Conservation (phyloP, 2,797 vertebrate genomes). For the Chelon labrosus region DNA sequence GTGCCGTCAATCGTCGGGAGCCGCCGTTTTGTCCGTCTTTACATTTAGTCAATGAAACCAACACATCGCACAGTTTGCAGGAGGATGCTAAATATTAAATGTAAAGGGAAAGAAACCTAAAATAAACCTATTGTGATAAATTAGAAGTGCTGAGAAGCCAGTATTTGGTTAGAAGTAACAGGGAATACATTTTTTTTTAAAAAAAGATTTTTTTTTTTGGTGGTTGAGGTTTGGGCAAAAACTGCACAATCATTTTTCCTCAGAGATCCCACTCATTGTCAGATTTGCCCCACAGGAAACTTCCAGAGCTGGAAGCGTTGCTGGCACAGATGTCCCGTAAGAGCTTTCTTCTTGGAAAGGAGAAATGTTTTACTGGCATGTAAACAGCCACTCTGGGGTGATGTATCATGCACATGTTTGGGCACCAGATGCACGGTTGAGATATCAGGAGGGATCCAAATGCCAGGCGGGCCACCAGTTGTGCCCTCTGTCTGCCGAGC, state of each 20-base stretch:
- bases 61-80: no score
- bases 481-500: constrained; percentile 13
- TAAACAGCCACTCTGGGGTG: constrained; percentile 39
- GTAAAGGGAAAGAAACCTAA: no score
- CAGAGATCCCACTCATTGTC: constrained; percentile 5
- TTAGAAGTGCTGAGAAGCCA: no score
- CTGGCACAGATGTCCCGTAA: constrained; percentile 11
- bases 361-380: constrained; percentile 49
- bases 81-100: no score
- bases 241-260: background rate
- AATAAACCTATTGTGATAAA: no score
- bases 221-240: background rate
- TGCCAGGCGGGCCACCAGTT: background rate
- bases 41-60: no score
- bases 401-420: constrained; percentile 39
- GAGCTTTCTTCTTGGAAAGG: constrained; percentile 45
- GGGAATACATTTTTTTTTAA: no score
- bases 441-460: constrained; percentile 26
- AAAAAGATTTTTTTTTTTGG: background rate
- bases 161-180: no score
- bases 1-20: no score
- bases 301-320: constrained; percentile 23
- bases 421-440: constrained; percentile 51
- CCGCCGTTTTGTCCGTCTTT: no score
- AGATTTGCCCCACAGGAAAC: constrained; percentile 36